Percentiles rank a stretch among this genome's conserved stretches.
Conservation (phyloP, 2,113 vertebrate genomes). For the Rhinopithecus roxellana region DNA sequence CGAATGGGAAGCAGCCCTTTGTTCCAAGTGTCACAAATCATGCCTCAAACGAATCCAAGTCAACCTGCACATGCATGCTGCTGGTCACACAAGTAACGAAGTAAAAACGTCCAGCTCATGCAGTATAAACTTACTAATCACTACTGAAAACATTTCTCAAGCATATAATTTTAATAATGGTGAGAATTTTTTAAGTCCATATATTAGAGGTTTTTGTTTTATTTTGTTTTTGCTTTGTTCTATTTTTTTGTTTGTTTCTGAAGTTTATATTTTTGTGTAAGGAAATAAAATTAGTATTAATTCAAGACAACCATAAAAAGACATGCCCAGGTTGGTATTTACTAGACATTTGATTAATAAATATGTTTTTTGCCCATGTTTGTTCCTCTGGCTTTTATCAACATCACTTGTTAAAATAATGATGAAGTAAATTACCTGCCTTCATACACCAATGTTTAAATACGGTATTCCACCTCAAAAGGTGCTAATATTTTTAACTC, state of each 20-base stretch:
- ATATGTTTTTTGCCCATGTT: not conserved
- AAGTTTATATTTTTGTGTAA: not conserved
- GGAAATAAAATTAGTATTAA: conserved; percentile 47
- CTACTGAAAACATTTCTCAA: conserved; percentile 14
- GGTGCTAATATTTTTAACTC: not conserved
- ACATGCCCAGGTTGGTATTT: not conserved
- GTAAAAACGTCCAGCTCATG: not conserved
- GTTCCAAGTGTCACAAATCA: conserved; percentile 22
- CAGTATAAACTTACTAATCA: not conserved
- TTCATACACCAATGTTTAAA: not conserved
- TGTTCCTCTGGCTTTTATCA: conserved; percentile 10
- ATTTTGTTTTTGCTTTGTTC: too few relatives aligned
- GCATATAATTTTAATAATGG: not conserved
- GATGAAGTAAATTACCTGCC: not conserved
- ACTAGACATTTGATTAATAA: not conserved
- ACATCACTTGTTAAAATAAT: not conserved
- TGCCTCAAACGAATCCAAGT: conserved; percentile 6
- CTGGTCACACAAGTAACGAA: not conserved
- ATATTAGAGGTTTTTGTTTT: not conserved
- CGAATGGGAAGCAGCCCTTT: not conserved
- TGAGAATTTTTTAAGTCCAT: not conserved
- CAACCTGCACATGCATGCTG: not conserved
- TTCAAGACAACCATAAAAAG: not conserved
- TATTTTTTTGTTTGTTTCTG: too few relatives aligned
- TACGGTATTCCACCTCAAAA: not conserved